These are phyloP conservation scores for Microtus oregoni DNA, from an alignment of 2,113 vertebrate genomes.

Conservation along the genomic window DNA sequence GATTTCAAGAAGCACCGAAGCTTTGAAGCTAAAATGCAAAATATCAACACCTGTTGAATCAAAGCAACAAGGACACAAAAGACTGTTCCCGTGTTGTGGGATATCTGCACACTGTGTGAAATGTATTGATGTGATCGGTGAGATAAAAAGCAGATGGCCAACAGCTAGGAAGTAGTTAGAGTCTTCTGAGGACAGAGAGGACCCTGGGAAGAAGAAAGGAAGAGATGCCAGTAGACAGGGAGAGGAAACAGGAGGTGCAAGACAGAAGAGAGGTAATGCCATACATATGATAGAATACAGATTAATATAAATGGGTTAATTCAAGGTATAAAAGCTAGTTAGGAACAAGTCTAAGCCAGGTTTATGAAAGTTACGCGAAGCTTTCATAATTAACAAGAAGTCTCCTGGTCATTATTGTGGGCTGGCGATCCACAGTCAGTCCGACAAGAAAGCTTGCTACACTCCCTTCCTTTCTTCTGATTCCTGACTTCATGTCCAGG, in stretches of 20 bases:
- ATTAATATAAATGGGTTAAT: background rate
- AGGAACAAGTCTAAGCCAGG: background rate
- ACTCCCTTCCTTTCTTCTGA: background rate
- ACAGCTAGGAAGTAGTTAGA: background rate
- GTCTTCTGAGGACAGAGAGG: background rate
- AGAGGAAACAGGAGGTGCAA: background rate
- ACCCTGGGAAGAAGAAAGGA: background rate
- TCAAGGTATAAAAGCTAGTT: background rate
- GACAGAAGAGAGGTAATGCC: background rate
- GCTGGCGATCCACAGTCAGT: background rate
- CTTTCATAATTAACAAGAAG: background rate
- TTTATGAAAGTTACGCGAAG: background rate
- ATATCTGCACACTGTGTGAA: background rate
- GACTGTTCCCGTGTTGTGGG: background rate
- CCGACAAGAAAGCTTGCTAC: background rate
- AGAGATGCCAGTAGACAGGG: background rate
- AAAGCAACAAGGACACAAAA: background rate
- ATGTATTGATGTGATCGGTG: background rate
- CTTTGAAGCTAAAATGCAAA: conserved; percentile 62
- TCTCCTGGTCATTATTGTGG: background rate
- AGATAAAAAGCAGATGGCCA: background rate
- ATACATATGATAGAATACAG: background rate
- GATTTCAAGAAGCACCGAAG: background rate
- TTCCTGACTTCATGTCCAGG: background rate
- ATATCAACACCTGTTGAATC: background rate